Base-by-base conservation (phyloP, 1,140 invertebrate genomes). In the Brachionus plicatilis region DNA sequence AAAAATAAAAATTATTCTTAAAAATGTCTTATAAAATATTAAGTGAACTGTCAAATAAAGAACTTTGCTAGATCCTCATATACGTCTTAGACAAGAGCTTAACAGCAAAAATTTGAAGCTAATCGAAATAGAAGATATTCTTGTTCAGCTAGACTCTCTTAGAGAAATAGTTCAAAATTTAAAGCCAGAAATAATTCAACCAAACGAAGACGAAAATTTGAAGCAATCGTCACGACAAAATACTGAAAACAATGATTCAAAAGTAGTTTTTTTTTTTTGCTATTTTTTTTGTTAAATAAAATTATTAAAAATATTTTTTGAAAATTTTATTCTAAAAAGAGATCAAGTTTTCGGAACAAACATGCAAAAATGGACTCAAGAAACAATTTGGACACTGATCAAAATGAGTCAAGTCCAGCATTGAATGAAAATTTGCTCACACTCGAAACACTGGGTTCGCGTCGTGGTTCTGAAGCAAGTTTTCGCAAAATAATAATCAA, bases 11-110 rank as follows among this genome's bases (percentile, higher is more conserved):
- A n/a, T n/a, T n/a, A n/a, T n/a, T n/a, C n/a, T n/a, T n/a, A n/a
- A n/a, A n/a, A n/a, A n/a, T n/a, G n/a, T n/a, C n/a, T n/a, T n/a
- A n/a, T n/a, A n/a, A n/a, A n/a, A n/a, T n/a, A n/a, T n/a, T n/a
- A n/a, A n/a, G n/a, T n/a, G n/a, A n/a, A n/a, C n/a, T n/a, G n/a
- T n/a, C n/a, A n/a, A n/a, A n/a, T n/a, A n/a, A n/a, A n/a, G n/a
- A n/a, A n/a, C n/a, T n/a, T n/a, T 99, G 5, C 88, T 98, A 17
- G 96, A 97, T 86, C 94, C 95, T 0, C 79, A 86, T n/a, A 86
- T 87, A 29, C 88, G 33, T 24, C 11, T 82, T 12, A 82, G 60
- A 20, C 79, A 82, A 82, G 65, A 82, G 20, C 33, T 66, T 86
- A 66, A 70, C 8, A 84, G 87, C 24, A 87, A 85, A 66, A 86